phyloP scores from a whole-genome alignment of 1,140 invertebrate species.

The Pogonognathellus flavescens region DNA sequence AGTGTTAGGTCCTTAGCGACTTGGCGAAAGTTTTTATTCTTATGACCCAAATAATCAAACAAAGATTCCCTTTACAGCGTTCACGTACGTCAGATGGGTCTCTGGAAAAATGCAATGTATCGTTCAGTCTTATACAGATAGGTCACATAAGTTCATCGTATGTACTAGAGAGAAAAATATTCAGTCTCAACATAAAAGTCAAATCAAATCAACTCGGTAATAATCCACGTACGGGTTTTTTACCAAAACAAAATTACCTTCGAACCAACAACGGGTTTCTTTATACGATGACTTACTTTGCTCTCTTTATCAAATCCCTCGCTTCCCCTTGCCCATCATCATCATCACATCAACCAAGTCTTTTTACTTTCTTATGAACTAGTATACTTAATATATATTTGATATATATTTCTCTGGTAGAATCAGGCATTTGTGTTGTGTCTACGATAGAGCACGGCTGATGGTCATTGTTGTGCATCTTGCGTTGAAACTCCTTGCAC shows the following conservation, averaged over 20 bases:
- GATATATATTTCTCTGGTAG: background rate
- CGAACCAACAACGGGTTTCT: conserved; percentile 1
- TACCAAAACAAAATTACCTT: conserved; percentile 14
- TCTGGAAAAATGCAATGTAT: no score
- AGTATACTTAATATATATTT: conserved; percentile 2
- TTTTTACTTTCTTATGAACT: background rate
- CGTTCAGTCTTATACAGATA: background rate
- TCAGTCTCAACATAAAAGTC: background rate
- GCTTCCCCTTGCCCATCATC: no score
- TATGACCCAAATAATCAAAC: background rate
- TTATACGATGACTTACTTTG: no score
- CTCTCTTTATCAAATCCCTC: no score
- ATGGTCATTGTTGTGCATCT: background rate
- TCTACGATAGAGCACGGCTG: background rate
- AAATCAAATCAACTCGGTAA: conserved; percentile 24
- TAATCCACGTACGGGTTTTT: background rate
- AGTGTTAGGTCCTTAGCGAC: background rate
- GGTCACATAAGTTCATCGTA: background rate
- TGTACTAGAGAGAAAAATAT: background rate
- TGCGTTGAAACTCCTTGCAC: background rate
- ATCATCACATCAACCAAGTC: no score
- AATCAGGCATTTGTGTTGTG: background rate
- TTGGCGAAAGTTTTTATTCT: conserved; percentile 30
- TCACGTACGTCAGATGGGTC: background rate
- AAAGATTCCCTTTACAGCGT: background rate